Evolutionary conservation across 2,113 vertebrate genomes (phyloP).

Genomic region (Chaetodon trifascialis): DNA sequence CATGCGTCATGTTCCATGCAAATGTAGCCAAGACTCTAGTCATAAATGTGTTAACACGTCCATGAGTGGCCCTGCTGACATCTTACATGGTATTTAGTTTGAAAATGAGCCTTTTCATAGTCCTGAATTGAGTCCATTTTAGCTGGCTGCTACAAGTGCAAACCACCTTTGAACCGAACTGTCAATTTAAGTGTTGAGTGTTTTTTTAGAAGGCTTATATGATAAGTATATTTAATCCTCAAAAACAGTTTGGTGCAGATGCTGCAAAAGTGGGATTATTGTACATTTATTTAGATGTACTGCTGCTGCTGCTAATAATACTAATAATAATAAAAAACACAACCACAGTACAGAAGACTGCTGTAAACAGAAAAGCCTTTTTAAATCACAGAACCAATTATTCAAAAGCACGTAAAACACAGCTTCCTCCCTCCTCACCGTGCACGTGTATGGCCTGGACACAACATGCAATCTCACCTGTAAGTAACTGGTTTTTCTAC

Average conservation of each 20-base stretch:
- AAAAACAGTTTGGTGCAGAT: background rate
- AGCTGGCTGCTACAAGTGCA: background rate
- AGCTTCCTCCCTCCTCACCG: background rate
- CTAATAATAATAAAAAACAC: background rate
- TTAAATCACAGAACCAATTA: background rate
- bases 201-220: background rate
- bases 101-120: background rate
- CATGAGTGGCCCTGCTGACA: background rate
- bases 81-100: background rate
- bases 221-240: background rate
- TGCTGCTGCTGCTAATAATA: background rate
- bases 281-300: background rate
- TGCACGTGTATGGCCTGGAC: no score
- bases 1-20: slow-evolving; percentile 9
- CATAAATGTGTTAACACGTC: background rate
- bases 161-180: background rate
- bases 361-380: background rate
- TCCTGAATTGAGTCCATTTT: background rate
- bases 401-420: background rate
- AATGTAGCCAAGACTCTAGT: slow-evolving; percentile 3
- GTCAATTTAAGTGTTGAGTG: background rate
- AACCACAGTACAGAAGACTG: background rate
- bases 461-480: background rate
- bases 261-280: background rate
- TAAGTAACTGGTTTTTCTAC: background rate